These are phyloP conservation scores for Berghia stephanieae DNA, from an alignment of 1,140 invertebrate species.

Conservation along the genomic window DNA sequence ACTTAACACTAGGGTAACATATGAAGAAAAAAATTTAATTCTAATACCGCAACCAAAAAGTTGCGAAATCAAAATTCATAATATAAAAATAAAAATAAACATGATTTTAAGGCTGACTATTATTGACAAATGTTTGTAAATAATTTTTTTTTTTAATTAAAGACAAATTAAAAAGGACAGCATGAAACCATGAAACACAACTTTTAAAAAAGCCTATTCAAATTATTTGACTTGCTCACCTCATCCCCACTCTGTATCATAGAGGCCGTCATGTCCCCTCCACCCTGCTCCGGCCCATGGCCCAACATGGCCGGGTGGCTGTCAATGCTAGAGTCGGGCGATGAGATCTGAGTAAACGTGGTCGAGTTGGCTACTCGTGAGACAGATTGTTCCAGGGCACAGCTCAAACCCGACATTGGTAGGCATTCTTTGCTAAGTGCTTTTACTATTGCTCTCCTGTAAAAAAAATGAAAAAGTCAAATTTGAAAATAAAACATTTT, in stretches of 20 bases:
- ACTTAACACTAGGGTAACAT: too few relatives aligned
- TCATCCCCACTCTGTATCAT: constrained; percentile 20
- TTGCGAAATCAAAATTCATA: too few relatives aligned
- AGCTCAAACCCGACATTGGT: constrained; percentile 9
- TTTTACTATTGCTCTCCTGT: constrained; percentile 78
- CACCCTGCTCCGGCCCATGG: constrained; percentile 18
- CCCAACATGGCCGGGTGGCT: constrained; percentile 12
- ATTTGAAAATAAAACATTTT: too few relatives aligned
- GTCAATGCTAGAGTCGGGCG: constrained; percentile 29
- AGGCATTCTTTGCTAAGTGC: constrained; percentile 48
- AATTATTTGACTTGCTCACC: constrained; percentile 16
- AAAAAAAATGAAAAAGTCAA: constrained; percentile 9
- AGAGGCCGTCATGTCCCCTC: constrained; percentile 29
- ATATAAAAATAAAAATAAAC: too few relatives aligned
- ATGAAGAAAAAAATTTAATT: too few relatives aligned
- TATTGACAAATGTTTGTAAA: too few relatives aligned
- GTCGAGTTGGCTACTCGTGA: constrained; percentile 20
- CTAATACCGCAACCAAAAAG: too few relatives aligned
- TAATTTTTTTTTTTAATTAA: too few relatives aligned
- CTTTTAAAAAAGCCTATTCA: neutral
- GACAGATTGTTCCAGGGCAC: neutral
- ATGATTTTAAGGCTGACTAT: too few relatives aligned
- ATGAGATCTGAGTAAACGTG: neutral
- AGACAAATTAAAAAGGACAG: too few relatives aligned
- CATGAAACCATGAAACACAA: too few relatives aligned